Evolutionary conservation across 1,140 invertebrate species (phyloP).

Genomic region (Ditylenchus dipsaci): DNA sequence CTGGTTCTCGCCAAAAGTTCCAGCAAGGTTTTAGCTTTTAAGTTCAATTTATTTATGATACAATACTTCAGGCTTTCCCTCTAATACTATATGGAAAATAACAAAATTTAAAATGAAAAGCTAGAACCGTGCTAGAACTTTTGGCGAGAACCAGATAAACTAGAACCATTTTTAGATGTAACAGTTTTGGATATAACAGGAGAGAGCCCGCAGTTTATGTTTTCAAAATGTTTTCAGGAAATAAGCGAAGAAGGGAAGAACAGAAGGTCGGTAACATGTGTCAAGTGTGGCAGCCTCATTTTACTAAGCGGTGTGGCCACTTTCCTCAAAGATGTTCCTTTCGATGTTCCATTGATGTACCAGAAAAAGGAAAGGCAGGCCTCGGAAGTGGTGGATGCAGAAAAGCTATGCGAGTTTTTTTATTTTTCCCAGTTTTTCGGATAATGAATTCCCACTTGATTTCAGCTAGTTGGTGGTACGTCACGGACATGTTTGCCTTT

Average conservation of each 20-base stretch:
- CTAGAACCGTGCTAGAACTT: too few species aligned
- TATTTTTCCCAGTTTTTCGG: not conserved
- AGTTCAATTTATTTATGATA: too few species aligned
- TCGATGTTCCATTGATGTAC: constrained; percentile 15
- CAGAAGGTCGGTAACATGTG: constrained; percentile 8
- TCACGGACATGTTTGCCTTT: constrained; percentile 29
- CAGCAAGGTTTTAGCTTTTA: too few species aligned
- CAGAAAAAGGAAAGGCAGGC: constrained; percentile 14
- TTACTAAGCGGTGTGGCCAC: constrained; percentile 1
- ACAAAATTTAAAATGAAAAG: too few species aligned
- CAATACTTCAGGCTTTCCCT: too few species aligned
- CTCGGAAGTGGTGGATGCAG: constrained; percentile 5
- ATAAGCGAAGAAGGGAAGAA: constrained; percentile 22
- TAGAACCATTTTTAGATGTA: too few species aligned
- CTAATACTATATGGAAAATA: too few species aligned
- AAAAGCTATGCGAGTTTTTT: not conserved
- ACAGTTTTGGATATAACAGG: too few species aligned
- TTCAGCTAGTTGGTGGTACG: constrained; percentile 24
- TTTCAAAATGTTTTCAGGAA: too few species aligned
- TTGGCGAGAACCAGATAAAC: too few species aligned
- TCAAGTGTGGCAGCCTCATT: constrained; percentile 12
- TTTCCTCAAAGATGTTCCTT: constrained; percentile 10
- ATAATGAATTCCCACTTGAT: not conserved
- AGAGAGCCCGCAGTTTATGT: too few species aligned
- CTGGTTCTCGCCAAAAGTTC: too few species aligned